Evolutionary conservation across 2,888 invertebrate species (phyloP).

Genomic region (Dichetophora obliterata): DNA sequence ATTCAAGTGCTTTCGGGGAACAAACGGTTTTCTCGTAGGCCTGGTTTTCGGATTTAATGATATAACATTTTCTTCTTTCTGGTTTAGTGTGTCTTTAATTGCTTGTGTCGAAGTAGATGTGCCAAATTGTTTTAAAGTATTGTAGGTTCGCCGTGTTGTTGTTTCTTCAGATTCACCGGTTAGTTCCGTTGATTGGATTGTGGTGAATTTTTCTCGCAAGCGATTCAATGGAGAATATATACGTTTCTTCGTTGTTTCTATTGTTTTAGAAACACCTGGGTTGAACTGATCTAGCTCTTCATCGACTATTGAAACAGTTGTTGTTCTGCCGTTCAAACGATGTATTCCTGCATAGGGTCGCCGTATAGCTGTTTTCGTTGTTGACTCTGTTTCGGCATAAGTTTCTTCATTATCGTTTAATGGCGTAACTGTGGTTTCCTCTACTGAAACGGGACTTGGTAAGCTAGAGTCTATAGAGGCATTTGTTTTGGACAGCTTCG

Average conservation of each 20-base stretch:
- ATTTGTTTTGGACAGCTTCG: too few species aligned
- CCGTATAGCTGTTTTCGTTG: conserved; percentile 26
- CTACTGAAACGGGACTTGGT: too few species aligned
- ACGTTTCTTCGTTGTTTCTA: conserved; percentile 22
- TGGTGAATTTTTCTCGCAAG: neutral
- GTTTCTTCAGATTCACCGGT: neutral
- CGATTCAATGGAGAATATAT: conserved; percentile 1
- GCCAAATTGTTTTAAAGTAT: neutral
- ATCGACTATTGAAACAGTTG: neutral
- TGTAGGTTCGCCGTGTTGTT: neutral
- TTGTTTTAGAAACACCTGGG: conserved; percentile 4
- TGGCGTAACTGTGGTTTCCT: too few species aligned
- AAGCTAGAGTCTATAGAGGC: too few species aligned
- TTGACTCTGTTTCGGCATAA: too few species aligned
- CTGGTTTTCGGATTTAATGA: neutral
- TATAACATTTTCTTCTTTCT: neutral
- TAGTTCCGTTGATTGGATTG: conserved; percentile 15
- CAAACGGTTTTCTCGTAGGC: neutral
- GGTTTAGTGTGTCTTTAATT: neutral
- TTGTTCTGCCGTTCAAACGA: conserved; percentile 26
- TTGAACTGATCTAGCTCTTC: neutral
- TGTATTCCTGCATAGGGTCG: conserved; percentile 29
- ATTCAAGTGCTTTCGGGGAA: neutral
- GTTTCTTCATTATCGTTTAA: too few species aligned
- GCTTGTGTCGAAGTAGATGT: neutral